phyloP scores from a whole-genome alignment of 2,113 vertebrate genomes.

The Protobothrops flavoviridis region DNA sequence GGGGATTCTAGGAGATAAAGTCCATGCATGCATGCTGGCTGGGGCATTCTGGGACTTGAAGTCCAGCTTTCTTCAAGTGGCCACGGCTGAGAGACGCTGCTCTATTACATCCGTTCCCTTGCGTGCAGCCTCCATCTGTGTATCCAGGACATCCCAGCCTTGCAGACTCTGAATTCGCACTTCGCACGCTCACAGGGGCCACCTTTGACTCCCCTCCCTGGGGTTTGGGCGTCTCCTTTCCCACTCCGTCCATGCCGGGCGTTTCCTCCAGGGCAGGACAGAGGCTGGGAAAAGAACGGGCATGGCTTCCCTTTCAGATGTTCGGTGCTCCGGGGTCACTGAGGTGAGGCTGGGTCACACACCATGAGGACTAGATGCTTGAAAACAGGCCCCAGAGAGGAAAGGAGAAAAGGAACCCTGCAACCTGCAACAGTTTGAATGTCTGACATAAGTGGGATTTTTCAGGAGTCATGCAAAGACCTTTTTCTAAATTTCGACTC shows the following conservation, averaged over 20 bases:
- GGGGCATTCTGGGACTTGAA: no score
- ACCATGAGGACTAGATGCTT: background rate
- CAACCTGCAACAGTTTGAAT: background rate
- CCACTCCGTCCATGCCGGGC: background rate
- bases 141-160: background rate
- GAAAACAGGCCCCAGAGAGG: no score
- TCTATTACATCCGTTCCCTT: background rate
- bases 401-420: background rate
- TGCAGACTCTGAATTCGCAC: no score
- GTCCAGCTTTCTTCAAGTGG: background rate
- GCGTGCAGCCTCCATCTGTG: background rate
- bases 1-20: no score
- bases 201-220: background rate
- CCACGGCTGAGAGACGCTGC: background rate
- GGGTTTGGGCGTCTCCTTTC: background rate
- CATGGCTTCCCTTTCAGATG: no score
- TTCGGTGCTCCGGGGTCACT: background rate
- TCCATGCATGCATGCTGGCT: no score
- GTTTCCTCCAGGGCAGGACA: background rate
- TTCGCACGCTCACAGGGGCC: background rate
- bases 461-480: background rate
- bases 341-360: background rate
- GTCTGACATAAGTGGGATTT: background rate
- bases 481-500: no score
- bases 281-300: background rate